These are phyloP conservation scores for Dipodomys stephensi DNA, from an alignment of 2,113 vertebrate species.

Conservation along the genomic window DNA sequence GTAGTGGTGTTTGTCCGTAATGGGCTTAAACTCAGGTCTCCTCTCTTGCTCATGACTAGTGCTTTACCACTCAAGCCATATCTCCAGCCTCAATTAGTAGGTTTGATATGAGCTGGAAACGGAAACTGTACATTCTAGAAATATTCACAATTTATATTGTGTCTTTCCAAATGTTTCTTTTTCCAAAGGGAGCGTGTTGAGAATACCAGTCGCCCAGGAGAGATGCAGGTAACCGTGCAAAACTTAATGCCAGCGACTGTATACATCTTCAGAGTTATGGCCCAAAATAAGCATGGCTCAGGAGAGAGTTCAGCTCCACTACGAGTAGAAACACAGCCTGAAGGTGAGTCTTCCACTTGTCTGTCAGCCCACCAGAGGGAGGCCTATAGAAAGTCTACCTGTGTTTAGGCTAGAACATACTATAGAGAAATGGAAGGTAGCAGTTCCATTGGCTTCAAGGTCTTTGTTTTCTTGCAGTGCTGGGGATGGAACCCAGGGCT, in stretches of 20 bases:
- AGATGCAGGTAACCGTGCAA: constrained; percentile 97
- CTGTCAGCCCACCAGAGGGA: not conserved
- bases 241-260: constrained; percentile 97
- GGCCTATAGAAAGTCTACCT: not conserved
- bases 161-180: constrained; percentile 64
- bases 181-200: constrained; percentile 93
- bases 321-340: constrained; percentile 96
- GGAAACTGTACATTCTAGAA: constrained; percentile 9
- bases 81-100: not conserved
- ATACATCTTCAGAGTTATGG: constrained; percentile 94
- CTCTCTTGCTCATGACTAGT: no score
- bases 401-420: not conserved
- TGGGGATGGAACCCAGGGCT: no score
- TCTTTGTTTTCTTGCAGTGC: no score
- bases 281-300: constrained; percentile 93
- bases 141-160: not conserved
- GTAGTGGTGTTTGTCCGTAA: no score
- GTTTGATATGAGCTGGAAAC: not conserved
- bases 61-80: no score
- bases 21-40: no score
- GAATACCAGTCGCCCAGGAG: constrained; percentile 95
- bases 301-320: constrained; percentile 94
- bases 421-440: not conserved
- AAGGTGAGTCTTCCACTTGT: constrained; percentile 88
- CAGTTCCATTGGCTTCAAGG: not conserved